Conservation (phyloP, 2,113 vertebrate genomes). For the Rhinoptilus africanus region DNA sequence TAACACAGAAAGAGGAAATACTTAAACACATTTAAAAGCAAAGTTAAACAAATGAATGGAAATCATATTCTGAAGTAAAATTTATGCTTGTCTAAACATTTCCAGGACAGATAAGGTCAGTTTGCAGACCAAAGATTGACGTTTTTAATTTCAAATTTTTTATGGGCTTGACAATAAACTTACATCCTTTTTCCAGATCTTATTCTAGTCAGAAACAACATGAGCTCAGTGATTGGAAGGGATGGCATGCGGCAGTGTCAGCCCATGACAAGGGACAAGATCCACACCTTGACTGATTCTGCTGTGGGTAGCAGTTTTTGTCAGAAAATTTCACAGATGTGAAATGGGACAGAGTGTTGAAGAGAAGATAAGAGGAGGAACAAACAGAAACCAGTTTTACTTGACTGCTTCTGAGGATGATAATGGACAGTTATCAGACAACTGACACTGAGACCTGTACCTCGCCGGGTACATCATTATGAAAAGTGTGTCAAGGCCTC, state of each 20-base stretch:
- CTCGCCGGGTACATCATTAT: neutral
- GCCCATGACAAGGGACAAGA: neutral
- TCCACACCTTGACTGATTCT: neutral
- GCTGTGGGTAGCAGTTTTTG: neutral
- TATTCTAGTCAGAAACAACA: neutral
- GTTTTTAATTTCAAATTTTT: neutral
- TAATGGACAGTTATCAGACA: neutral
- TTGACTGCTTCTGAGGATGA: neutral
- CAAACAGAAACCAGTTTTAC: neutral
- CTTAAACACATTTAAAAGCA: neutral
- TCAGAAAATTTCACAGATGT: neutral
- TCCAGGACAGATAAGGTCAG: neutral
- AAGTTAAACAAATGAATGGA: neutral
- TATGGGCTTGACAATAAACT: neutral
- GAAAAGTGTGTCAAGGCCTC: neutral
- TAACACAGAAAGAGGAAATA: neutral
- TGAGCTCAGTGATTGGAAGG: rapidly evolving
- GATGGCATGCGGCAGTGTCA: rapidly evolving
- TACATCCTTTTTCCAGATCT: neutral
- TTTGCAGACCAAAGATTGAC: neutral
- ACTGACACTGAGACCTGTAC: neutral
- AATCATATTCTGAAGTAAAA: neutral
- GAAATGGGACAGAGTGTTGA: neutral
- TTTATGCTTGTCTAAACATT: neutral
- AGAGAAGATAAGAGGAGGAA: neutral